phyloP scores from a whole-genome alignment of 2,888 invertebrate genomes.

The Ichneumoninae sp. region DNA sequence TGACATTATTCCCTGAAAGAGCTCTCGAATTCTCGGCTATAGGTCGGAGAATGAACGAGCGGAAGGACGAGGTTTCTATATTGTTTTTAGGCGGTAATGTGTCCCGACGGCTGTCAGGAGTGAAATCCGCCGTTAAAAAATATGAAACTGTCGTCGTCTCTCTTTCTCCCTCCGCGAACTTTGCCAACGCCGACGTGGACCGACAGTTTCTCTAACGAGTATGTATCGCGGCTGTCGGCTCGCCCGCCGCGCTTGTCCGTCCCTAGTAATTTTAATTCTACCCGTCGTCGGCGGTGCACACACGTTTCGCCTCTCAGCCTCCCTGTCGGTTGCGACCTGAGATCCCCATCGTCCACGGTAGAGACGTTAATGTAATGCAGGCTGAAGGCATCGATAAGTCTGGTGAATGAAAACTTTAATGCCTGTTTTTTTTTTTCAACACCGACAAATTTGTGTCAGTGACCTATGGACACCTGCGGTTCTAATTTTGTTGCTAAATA shows the following conservation, averaged over 20 bases:
- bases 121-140: conserved; percentile 69
- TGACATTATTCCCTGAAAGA: conserved; percentile 18
- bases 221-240: conserved; percentile 65
- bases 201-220: conserved; percentile 66
- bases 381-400: neutral
- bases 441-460: neutral
- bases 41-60: conserved; percentile 3
- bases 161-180: neutral
- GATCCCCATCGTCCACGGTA: conserved; percentile 7
- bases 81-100: conserved; percentile 68
- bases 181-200: conserved; percentile 51
- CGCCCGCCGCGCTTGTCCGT: conserved; percentile 60
- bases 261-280: conserved; percentile 64
- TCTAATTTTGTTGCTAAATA: neutral
- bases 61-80: conserved; percentile 42
- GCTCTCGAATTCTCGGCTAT: conserved; percentile 14
- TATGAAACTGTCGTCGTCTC: conserved; percentile 40
- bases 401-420: neutral
- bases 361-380: neutral
- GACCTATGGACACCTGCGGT: neutral
- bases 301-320: conserved; percentile 21
- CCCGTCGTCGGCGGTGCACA: conserved; percentile 39
- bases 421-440: neutral
- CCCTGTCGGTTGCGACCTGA: conserved; percentile 1
- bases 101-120: conserved; percentile 69